phyloP scores from a whole-genome alignment of 2,797 vertebrate species.

The Oreochromis mossambicus region DNA sequence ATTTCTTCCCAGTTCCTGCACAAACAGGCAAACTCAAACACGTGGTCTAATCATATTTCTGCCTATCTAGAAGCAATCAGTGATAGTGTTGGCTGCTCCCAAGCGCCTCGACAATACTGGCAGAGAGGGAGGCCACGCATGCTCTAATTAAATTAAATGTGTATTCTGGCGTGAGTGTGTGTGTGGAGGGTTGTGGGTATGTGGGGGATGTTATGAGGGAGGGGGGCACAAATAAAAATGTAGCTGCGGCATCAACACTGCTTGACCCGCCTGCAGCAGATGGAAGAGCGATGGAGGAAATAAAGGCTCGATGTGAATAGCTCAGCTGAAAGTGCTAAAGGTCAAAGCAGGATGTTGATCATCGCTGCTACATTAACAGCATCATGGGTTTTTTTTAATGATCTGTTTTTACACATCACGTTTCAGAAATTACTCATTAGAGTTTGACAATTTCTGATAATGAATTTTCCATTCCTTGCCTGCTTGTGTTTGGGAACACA shows the following conservation, averaged over 20 bases:
- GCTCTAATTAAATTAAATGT: slow-evolving; percentile 98
- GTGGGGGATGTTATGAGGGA: neutral
- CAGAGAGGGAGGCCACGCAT: slow-evolving; percentile 85
- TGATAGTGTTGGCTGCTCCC: slow-evolving; percentile 89
- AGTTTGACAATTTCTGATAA: neutral
- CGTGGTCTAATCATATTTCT: slow-evolving; percentile 88
- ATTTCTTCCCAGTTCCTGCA: neutral
- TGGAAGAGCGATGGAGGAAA: slow-evolving; percentile 82
- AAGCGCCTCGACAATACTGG: slow-evolving; percentile 88
- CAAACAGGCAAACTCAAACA: neutral
- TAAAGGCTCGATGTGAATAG: slow-evolving; percentile 83
- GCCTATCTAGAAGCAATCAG: slow-evolving; percentile 96
- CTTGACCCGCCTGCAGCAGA: slow-evolving; percentile 82
- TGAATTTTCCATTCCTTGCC: neutral
- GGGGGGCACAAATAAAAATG: slow-evolving; percentile 66
- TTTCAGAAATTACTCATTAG: neutral
- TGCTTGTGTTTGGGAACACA: neutral
- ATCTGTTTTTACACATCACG: neutral
- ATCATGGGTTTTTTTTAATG: neutral
- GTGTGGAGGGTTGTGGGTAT: neutral
- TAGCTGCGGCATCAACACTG: slow-evolving; percentile 84
- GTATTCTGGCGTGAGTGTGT: neutral
- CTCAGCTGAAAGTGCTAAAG: slow-evolving; percentile 21
- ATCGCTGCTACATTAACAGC: neutral
- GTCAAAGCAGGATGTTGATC: slow-evolving; percentile 1